phyloP scores from a whole-genome alignment of 2,888 invertebrate genomes.

The Mimachlamys varia region DNA sequence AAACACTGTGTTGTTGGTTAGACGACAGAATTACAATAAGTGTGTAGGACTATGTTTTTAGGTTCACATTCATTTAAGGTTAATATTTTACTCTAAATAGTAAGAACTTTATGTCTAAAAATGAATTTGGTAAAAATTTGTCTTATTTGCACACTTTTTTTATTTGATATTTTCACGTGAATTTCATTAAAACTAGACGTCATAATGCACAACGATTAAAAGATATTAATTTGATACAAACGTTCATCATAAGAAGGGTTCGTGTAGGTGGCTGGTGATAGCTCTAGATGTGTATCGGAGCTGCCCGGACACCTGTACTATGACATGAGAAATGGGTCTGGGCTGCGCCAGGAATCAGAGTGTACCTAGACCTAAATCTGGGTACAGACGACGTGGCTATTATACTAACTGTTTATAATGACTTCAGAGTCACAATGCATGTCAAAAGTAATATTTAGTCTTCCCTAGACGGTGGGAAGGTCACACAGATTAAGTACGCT shows the following conservation, averaged over 20 bases:
- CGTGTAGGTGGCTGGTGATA: not conserved
- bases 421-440: not conserved
- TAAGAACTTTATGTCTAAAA: not conserved
- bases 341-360: not conserved
- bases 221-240: not conserved
- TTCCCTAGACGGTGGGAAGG: not conserved
- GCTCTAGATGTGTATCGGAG: not conserved
- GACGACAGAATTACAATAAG: not conserved
- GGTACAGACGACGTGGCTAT: not conserved
- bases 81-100: not conserved
- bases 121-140: not conserved
- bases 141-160: not conserved
- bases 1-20: not conserved
- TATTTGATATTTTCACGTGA: no score
- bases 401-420: not conserved
- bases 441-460: not conserved
- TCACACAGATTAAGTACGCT: not conserved
- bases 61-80: no score
- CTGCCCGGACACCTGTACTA: not conserved
- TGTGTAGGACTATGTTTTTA: not conserved
- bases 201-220: not conserved
- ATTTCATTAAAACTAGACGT: not conserved
- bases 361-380: not conserved
- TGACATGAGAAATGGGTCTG: slow-evolving; percentile 13
- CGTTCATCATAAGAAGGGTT: not conserved